Conservation (phyloP, 1,140 invertebrate species). For the Caenorhabditis brenneri region DNA sequence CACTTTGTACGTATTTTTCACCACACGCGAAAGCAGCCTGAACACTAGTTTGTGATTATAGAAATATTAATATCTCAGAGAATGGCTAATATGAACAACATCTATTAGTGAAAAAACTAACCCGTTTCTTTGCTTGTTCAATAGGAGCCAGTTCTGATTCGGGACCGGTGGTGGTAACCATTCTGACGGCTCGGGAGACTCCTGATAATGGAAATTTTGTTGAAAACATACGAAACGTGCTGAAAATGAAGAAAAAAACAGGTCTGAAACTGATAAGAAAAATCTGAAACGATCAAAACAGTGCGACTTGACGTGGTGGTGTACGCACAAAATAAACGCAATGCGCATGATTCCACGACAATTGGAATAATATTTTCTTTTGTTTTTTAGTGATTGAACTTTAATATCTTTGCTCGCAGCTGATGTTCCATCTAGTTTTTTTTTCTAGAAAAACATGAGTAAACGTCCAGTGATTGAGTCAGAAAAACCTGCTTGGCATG, state of each 20-base stretch:
- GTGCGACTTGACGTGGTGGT: background rate
- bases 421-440: too few species aligned
- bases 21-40: slow-evolving; percentile 55
- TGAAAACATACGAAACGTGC: slow-evolving; percentile 28
- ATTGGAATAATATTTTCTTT: background rate
- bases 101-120: background rate
- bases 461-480: slow-evolving; percentile 23
- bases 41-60: too few species aligned
- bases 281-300: background rate
- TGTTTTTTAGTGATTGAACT: background rate
- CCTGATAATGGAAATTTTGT: slow-evolving; percentile 27
- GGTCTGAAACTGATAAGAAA: background rate
- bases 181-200: slow-evolving; percentile 6
- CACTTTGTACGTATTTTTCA: slow-evolving; percentile 50
- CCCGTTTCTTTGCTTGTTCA: slow-evolving; percentile 50
- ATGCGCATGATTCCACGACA: background rate
- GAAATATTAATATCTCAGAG: background rate
- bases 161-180: background rate
- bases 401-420: too few species aligned
- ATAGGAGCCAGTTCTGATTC: slow-evolving; percentile 39
- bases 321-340: background rate
- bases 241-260: background rate
- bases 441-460: slow-evolving; percentile 7
- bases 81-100: background rate
- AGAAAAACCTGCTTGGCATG: slow-evolving; percentile 18